Evolutionary conservation across 2,888 invertebrate genomes (phyloP).

Genomic region (Odontocolon sp.): DNA sequence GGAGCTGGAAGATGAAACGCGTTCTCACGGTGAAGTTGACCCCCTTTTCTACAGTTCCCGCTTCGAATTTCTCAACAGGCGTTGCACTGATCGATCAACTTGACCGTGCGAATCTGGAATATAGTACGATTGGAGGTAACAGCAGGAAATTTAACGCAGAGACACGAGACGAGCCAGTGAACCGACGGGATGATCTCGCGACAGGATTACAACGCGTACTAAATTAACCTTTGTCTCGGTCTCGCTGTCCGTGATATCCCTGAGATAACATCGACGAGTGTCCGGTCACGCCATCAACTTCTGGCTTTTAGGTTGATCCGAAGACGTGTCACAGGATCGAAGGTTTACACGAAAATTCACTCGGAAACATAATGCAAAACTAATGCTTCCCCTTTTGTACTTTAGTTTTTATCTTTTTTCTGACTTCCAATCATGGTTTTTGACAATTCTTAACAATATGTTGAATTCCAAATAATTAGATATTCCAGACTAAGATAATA

Average conservation of each 20-base stretch:
- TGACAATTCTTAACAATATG: constrained; percentile 71
- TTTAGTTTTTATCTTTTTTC: constrained; percentile 42
- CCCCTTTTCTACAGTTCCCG: too few species aligned
- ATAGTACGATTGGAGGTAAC: neutral
- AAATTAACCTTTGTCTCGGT: constrained; percentile 78
- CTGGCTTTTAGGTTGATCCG: constrained; percentile 42
- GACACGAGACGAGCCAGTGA: constrained; percentile 17
- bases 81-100: too few species aligned
- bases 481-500: too few species aligned
- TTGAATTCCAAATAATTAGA: constrained; percentile 5
- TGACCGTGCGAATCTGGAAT: too few species aligned
- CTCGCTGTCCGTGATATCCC: constrained; percentile 51
- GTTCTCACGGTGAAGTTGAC: too few species aligned
- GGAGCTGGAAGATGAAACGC: too few species aligned
- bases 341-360: constrained; percentile 78
- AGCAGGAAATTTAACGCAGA: neutral
- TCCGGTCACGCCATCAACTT: neutral
- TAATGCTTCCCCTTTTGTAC: constrained; percentile 65
- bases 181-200: constrained; percentile 45
- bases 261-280: constrained; percentile 56
- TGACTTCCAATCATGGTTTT: too few species aligned
- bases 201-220: constrained; percentile 78
- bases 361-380: constrained; percentile 76
- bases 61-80: too few species aligned
- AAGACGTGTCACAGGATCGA: constrained; percentile 44